Percentiles rank a stretch among this genome's conserved stretches.
These are phyloP conservation scores for Laticauda colubrina DNA, from an alignment of 2,113 vertebrate species.

Conservation along the genomic window DNA sequence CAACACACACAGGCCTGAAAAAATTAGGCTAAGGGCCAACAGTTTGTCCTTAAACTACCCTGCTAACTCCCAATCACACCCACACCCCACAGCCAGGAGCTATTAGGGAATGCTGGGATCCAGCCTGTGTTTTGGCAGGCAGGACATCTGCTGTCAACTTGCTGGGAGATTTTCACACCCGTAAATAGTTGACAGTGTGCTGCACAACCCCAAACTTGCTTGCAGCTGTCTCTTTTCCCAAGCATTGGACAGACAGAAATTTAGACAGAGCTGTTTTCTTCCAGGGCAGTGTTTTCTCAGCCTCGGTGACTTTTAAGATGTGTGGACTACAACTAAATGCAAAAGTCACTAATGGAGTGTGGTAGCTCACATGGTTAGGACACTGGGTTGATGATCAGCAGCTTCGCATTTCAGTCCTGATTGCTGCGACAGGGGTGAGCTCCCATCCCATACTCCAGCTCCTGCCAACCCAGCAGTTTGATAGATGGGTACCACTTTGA, in stretches of 20 bases:
- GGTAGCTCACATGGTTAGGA: too few species aligned
- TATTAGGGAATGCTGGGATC: background rate
- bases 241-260: background rate
- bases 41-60: background rate
- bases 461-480: too few species aligned
- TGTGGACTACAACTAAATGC: background rate
- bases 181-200: background rate
- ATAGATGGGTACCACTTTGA: too few species aligned
- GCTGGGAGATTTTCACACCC: conserved; percentile 7
- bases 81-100: background rate
- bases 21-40: background rate
- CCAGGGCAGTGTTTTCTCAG: background rate
- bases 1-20: background rate
- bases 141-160: background rate
- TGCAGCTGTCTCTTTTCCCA: background rate
- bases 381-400: too few species aligned
- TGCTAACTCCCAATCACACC: background rate
- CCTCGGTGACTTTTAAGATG: background rate
- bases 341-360: too few species aligned
- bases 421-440: too few species aligned
- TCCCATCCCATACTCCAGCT: too few species aligned
- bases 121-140: background rate
- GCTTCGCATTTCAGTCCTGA: too few species aligned
- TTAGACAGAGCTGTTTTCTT: background rate
- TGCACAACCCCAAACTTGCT: background rate